A percentile compares a stretch with the other conserved stretches of the same genome.
phyloP scores from a whole-genome alignment of 1,140 invertebrate species.

The Ceratitis capitata region DNA sequence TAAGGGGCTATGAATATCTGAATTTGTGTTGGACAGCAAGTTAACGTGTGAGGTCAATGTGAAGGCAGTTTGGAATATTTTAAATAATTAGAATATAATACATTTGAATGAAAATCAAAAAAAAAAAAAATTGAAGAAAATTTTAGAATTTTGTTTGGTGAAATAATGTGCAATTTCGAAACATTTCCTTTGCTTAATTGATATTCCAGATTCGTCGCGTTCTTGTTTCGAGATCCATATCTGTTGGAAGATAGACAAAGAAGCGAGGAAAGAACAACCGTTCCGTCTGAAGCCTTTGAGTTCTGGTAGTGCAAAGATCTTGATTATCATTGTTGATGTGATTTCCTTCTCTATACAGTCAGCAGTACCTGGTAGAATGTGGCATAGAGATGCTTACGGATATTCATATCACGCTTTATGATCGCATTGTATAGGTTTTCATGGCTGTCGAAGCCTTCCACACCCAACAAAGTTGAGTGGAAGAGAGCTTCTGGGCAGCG shows the following conservation, averaged over 20 bases:
- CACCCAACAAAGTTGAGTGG: conserved; percentile 89
- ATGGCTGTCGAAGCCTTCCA: conserved; percentile 84
- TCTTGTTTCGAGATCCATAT: conserved; percentile 91
- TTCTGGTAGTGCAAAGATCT: conserved; percentile 89
- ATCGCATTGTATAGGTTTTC: conserved; percentile 91
- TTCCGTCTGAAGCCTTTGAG: conserved; percentile 89
- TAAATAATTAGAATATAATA: conserved; percentile 44
- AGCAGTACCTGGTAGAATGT: conserved; percentile 91
- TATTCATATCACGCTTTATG: conserved; percentile 93
- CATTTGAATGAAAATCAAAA: conserved; percentile 45
- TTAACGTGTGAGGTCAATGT: no score
- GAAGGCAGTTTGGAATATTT: conserved; percentile 35
- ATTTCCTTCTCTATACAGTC: conserved; percentile 91
- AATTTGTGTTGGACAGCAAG: no score
- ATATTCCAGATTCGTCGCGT: conserved; percentile 80
- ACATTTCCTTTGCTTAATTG: conserved; percentile 83
- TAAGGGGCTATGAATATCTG: no score
- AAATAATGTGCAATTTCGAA: conserved; percentile 70
- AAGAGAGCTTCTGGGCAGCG: conserved; percentile 92
- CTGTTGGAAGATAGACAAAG: conserved; percentile 90
- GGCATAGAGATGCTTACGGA: conserved; percentile 93
- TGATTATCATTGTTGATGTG: conserved; percentile 91
- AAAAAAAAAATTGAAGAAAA: conserved; percentile 42
- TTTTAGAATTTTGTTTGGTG: conserved; percentile 40
- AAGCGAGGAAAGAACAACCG: conserved; percentile 88